Percentiles rank a stretch among this genome's conserved stretches.
Evolutionary conservation across 2,113 vertebrate species (phyloP).

Genomic region (Holacanthus passer): DNA sequence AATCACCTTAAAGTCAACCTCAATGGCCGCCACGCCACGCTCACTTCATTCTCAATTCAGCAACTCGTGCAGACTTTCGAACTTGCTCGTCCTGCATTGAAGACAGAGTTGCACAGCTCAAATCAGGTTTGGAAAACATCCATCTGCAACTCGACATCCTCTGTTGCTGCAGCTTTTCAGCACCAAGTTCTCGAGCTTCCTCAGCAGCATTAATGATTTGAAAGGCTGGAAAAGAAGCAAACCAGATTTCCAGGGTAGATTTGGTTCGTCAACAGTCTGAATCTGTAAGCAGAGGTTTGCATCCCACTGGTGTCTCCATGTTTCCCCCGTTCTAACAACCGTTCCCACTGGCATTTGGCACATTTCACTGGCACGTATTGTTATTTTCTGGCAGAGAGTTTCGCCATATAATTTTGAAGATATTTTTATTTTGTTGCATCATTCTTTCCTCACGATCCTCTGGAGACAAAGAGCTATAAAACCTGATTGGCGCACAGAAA

Average conservation of each 20-base stretch:
- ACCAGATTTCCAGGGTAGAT: background rate
- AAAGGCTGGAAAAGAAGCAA: too few relatives aligned
- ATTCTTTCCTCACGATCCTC: conserved; percentile 23
- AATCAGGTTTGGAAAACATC: background rate
- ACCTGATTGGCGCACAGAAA: conserved; percentile 30
- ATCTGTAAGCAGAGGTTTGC: background rate
- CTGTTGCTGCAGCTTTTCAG: background rate
- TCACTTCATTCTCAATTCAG: too few relatives aligned
- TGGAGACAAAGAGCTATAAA: conserved; percentile 24
- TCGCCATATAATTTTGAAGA: conserved; percentile 21
- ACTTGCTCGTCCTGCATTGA: too few relatives aligned
- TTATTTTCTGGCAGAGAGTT: conserved; percentile 22
- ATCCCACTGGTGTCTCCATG: background rate
- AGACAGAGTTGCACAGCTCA: too few relatives aligned
- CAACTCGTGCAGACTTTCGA: too few relatives aligned
- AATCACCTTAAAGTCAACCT: background rate
- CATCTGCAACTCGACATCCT: background rate
- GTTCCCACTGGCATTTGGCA: conserved; percentile 21
- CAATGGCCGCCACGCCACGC: background rate
- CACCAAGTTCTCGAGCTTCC: background rate
- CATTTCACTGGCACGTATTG: background rate
- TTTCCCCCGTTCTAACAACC: background rate
- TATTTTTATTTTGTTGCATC: conserved; percentile 37
- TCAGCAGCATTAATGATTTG: background rate
- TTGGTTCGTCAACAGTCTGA: background rate